Evolutionary conservation across 2,888 invertebrate species (phyloP).

Genomic region (Chrysotoxum bicinctum): DNA sequence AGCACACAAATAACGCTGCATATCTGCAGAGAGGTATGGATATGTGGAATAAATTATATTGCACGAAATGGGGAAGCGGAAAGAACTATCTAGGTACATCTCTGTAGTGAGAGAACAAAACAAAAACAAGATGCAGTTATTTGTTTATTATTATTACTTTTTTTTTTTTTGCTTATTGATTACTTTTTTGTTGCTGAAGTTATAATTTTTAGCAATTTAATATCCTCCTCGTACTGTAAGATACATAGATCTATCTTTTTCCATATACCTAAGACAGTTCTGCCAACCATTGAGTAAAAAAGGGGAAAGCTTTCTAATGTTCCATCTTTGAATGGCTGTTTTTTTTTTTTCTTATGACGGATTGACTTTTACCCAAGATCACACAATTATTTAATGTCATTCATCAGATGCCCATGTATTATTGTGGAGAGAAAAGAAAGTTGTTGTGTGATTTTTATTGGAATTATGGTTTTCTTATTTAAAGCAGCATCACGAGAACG

Average conservation of each 20-base stretch:
- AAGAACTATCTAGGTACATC: conserved; percentile 1
- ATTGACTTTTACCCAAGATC: conserved; percentile 40
- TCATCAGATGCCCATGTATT: neutral
- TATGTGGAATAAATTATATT: conserved; percentile 37
- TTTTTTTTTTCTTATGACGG: conserved; percentile 41
- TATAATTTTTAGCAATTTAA: conserved; percentile 7
- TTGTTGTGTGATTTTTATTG: conserved; percentile 15
- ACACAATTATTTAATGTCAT: conserved; percentile 12
- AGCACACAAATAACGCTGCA: neutral
- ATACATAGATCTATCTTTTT: neutral
- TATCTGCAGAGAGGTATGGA: too few relatives aligned
- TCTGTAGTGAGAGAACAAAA: conserved; percentile 23
- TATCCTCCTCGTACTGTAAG: neutral
- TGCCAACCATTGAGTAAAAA: too few relatives aligned
- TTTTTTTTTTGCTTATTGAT: conserved; percentile 36
- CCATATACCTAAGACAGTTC: neutral
- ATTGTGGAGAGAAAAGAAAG: conserved; percentile 45
- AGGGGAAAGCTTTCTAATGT: conserved; percentile 41
- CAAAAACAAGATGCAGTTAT: conserved; percentile 43
- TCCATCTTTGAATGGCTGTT: neutral
- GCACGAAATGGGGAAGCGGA: conserved; percentile 46
- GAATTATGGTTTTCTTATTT: conserved; percentile 66
- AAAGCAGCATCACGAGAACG: conserved; percentile 64
- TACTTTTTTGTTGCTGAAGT: conserved; percentile 19
- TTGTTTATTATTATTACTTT: conserved; percentile 32